These are phyloP conservation scores for Chrysotoxum bicinctum DNA, from an alignment of 2,888 invertebrate genomes.

Conservation along the genomic window DNA sequence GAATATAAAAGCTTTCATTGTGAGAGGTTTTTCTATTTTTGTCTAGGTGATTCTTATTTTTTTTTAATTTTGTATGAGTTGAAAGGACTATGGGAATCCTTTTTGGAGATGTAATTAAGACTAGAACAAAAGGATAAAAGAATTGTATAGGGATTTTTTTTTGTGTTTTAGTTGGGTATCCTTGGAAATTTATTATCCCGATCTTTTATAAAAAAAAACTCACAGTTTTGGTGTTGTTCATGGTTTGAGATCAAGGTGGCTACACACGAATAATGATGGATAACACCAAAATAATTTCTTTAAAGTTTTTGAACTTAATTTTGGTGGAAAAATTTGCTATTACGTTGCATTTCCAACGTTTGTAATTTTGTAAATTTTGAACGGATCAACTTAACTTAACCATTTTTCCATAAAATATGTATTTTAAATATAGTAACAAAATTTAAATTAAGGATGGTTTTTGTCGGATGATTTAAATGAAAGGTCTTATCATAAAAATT, in stretches of 20 bases:
- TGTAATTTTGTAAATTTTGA: no score
- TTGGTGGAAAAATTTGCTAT: no score
- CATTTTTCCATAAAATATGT: no score
- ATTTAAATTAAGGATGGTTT: no score
- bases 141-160: constrained; percentile 1
- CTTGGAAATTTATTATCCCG: constrained; percentile 22
- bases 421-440: no score
- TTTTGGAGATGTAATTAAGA: constrained; percentile 37
- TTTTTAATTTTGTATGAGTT: background rate
- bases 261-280: background rate
- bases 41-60: constrained; percentile 7
- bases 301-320: no score
- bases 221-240: background rate
- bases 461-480: no score
- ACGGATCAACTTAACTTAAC: no score
- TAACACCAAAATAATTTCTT: background rate
- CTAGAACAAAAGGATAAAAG: constrained; percentile 26
- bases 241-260: background rate
- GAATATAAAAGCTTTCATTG: constrained; percentile 1
- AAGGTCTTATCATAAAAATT: no score
- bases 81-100: constrained; percentile 18
- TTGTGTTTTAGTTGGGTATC: background rate
- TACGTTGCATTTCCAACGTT: no score
- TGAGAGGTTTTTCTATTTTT: constrained; percentile 13
- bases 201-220: background rate